Conservation (phyloP, 92 coral and sea anemone species). For the Porites divaricata region DNA sequence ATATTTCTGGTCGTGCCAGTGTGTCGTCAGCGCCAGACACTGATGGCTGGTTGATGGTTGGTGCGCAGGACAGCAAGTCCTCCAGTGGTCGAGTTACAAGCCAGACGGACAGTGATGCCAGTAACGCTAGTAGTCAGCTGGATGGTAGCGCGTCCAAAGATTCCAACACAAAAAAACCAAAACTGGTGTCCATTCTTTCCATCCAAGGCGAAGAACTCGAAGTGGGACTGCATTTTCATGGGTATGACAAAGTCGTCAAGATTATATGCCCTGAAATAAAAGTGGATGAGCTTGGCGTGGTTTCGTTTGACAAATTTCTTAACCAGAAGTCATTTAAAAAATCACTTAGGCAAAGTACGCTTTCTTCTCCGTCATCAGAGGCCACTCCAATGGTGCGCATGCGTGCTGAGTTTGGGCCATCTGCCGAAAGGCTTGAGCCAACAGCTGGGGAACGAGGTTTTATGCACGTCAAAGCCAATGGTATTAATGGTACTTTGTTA, state of each 20-base stretch:
- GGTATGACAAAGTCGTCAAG: constrained; percentile 78
- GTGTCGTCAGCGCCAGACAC: constrained; percentile 68
- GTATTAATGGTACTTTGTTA: constrained; percentile 60
- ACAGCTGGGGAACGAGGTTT: constrained; percentile 94
- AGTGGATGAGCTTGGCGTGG: constrained; percentile 77
- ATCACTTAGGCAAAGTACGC: constrained; percentile 35
- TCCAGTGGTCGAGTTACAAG: constrained; percentile 21
- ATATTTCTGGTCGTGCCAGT: constrained; percentile 65
- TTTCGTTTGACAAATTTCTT: constrained; percentile 79
- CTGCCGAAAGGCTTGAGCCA: constrained; percentile 73
- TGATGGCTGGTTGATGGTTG: constrained; percentile 70
- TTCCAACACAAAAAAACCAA: constrained; percentile 50
- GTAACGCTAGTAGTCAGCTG: constrained; percentile 73
- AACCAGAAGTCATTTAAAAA: constrained; percentile 75
- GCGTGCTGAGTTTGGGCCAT: constrained; percentile 90
- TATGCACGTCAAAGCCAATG: constrained; percentile 71
- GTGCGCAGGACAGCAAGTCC: constrained; percentile 50
- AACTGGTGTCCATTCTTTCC: constrained; percentile 78
- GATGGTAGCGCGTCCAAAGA: constrained; percentile 74
- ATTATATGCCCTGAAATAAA: constrained; percentile 67
- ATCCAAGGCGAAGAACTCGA: constrained; percentile 80
- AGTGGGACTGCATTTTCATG: constrained; percentile 75
- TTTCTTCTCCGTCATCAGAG: constrained; percentile 45
- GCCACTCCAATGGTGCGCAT: constrained; percentile 64
- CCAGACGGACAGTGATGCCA: constrained; percentile 76